These are phyloP conservation scores for Aphrophora alni DNA, from an alignment of 2,888 invertebrate genomes.

Conservation along the genomic window DNA sequence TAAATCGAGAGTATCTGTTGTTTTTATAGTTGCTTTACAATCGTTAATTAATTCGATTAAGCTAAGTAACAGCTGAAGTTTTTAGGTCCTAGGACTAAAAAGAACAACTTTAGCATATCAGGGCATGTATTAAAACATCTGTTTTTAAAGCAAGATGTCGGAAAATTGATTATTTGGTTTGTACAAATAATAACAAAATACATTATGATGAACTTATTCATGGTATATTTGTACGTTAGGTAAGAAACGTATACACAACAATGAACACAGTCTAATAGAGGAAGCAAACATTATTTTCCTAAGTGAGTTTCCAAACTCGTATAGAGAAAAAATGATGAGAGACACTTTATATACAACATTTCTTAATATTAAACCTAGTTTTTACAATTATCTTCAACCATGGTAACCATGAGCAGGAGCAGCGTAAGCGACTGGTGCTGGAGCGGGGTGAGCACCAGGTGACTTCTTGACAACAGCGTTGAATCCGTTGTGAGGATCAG, in stretches of 20 bases:
- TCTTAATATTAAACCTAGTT: not conserved
- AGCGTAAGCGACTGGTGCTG: not conserved
- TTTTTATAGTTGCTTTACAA: too few relatives aligned
- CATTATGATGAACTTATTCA: not conserved
- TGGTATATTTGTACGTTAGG: not conserved
- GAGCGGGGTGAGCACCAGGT: not conserved
- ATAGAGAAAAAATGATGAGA: not conserved
- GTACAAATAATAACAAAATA: not conserved
- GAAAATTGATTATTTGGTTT: too few relatives aligned
- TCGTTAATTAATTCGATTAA: too few relatives aligned
- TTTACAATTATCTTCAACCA: not conserved
- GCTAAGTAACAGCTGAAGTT: too few relatives aligned
- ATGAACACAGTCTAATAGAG: not conserved
- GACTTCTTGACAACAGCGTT: not conserved
- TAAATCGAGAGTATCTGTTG: too few relatives aligned
- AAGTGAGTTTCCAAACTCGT: not conserved
- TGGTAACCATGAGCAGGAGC: not conserved
- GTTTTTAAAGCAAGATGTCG: too few relatives aligned
- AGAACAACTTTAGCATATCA: too few relatives aligned
- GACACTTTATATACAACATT: not conserved
- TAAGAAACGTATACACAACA: not conserved
- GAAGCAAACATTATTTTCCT: not conserved
- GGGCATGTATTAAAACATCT: too few relatives aligned
- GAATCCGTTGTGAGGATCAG: conserved; percentile 4
- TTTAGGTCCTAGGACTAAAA: too few relatives aligned